A percentile compares a stretch with the other conserved stretches of the same genome.
Evolutionary conservation across 2,888 invertebrate species (phyloP).

Genomic region (Steinernema hermaphroditum): DNA sequence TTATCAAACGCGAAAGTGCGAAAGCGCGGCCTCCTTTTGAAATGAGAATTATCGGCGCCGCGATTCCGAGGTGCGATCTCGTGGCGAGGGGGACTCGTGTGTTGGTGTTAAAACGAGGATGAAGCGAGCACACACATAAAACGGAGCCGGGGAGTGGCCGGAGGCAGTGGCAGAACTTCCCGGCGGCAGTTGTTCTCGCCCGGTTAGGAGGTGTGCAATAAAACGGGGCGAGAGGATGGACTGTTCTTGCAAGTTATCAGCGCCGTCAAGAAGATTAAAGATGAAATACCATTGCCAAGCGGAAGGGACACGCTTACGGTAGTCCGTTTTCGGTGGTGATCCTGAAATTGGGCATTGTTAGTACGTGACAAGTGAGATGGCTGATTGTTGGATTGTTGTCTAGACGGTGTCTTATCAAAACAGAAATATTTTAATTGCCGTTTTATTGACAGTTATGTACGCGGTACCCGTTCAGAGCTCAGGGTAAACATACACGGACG

Average conservation of each 20-base stretch:
- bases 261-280: neutral
- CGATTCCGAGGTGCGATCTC: slow-evolving; percentile 26
- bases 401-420: too few species aligned
- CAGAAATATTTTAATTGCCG: too few species aligned
- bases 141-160: neutral
- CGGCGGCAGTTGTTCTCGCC: neutral
- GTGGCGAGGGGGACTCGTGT: too few species aligned
- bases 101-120: too few species aligned
- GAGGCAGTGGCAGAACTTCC: neutral
- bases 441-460: too few species aligned
- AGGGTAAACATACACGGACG: too few species aligned
- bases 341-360: too few species aligned
- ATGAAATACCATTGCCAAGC: slow-evolving; percentile 10
- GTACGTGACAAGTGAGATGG: too few species aligned
- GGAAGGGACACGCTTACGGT: neutral
- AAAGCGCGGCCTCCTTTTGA: slow-evolving; percentile 15
- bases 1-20: slow-evolving; percentile 28
- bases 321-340: too few species aligned
- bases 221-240: too few species aligned
- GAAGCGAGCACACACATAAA: neutral
- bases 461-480: too few species aligned
- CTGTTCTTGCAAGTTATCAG: slow-evolving; percentile 24
- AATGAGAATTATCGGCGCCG: slow-evolving; percentile 2
- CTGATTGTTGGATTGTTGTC: too few species aligned
- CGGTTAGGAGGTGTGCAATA: slow-evolving; percentile 20